Base-by-base conservation (phyloP, 1,140 invertebrate genomes). In the Luehdorfia chinensis region DNA sequence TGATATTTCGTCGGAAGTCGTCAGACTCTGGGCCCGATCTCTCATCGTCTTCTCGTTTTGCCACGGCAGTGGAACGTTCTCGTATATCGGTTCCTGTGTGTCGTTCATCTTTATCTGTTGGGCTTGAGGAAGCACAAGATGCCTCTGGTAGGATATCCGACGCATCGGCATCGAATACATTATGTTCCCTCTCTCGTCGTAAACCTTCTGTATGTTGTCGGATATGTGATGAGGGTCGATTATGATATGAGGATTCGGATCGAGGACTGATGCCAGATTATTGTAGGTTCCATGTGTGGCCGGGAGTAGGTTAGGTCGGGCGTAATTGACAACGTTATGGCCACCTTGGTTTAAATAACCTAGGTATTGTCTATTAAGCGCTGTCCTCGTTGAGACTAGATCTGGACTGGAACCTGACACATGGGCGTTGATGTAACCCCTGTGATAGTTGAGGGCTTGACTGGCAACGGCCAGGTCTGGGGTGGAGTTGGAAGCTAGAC, bases 381-480 rank as follows among this genome's bases (percentile, higher is more conserved):
- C 87, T 12, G 87, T 89, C 37, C 90, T 87, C 14, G 90, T 90
- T 1, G 93, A 93, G 0, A 94, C 92, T 48, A 95, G 75, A 87
- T 95, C 93, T 0, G 93, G 93, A 75, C 93, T 94, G 4, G 92
- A 93, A 0, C 92, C 92, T 4, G 91, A 92, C 1, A 93, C 92
- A 58, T 93, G 88, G 9, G 88, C 81, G 47, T 79, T 84, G 14
- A 89, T 88, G 51, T 88, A 90, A 0, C 88, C 88, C 15, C 88
- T 69, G 33, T 89, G 89, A 47, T 85, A 87, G 36, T 84, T 84
- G 0, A 86, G 54, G 0, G 79, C 84, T 66, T 89, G 88, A 16
- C 90, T 90, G 2, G 91, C 91, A 7, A 91, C 89, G 0, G 94
- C 94, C 39, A 96, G 77, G 83, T 96, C 94, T 0, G 94, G 95